Evolutionary conservation across 2,797 vertebrate genomes (phyloP).

Genomic region (Peromyscus melanophrys): DNA sequence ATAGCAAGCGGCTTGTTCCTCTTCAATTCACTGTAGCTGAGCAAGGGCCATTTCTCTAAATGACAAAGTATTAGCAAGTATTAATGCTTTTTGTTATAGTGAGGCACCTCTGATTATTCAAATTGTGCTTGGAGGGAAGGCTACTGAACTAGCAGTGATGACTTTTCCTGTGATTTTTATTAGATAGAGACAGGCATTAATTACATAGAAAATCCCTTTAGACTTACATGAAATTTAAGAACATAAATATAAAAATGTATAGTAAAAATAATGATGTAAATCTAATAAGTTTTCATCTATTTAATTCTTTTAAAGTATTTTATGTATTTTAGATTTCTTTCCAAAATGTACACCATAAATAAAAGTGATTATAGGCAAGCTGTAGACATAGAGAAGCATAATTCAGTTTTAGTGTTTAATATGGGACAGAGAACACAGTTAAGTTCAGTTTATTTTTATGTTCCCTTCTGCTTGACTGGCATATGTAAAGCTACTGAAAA

Average conservation of each 20-base stretch:
- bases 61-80: constrained; percentile 92
- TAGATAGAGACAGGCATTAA: constrained; percentile 86
- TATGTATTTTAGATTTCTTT: constrained; percentile 80
- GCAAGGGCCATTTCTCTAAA: constrained; percentile 92
- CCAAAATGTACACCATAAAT: constrained; percentile 78
- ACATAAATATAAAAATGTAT: constrained; percentile 87
- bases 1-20: background rate
- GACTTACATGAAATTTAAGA: constrained; percentile 86
- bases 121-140: constrained; percentile 86
- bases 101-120: constrained; percentile 88
- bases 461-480: constrained; percentile 78
- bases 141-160: constrained; percentile 87
- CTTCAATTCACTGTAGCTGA: constrained; percentile 90
- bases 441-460: constrained; percentile 82
- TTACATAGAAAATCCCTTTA: constrained; percentile 86
- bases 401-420: constrained; percentile 82
- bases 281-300: constrained; percentile 83
- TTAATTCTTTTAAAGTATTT: constrained; percentile 86
- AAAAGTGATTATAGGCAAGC: constrained; percentile 81
- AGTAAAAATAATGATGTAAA: constrained; percentile 81
- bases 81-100: constrained; percentile 89
- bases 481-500: constrained; percentile 67
- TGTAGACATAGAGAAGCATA: constrained; percentile 74
- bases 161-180: constrained; percentile 89
- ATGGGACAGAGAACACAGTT: constrained; percentile 83